These are phyloP conservation scores for Magallana nippona DNA, from an alignment of 2,888 invertebrate species.

Conservation along the genomic window DNA sequence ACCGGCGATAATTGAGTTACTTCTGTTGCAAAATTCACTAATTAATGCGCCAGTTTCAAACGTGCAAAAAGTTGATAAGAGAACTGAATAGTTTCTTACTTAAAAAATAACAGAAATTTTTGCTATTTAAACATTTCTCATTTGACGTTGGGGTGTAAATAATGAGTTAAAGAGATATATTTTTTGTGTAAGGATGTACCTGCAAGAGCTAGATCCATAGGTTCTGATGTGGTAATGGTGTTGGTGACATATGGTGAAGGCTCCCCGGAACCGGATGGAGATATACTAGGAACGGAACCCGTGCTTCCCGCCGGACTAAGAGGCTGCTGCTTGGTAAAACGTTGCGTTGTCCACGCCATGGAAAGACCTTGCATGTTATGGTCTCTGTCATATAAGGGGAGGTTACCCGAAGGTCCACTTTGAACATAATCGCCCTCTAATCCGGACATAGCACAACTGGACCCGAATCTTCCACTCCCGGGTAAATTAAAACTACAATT, in stretches of 20 bases:
- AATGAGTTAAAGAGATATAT: neutral
- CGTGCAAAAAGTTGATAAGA: slow-evolving; percentile 29
- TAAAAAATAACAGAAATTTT: slow-evolving; percentile 18
- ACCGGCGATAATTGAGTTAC: slow-evolving; percentile 32
- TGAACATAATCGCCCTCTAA: slow-evolving; percentile 63
- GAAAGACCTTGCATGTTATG: slow-evolving; percentile 54
- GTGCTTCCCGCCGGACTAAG: slow-evolving; percentile 76
- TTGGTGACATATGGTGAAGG: slow-evolving; percentile 67
- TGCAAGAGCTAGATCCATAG: slow-evolving; percentile 72
- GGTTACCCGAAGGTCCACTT: slow-evolving; percentile 58
- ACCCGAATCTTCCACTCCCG: slow-evolving; percentile 66
- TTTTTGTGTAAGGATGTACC: slow-evolving; percentile 57
- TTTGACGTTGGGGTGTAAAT: neutral
- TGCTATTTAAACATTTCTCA: slow-evolving; percentile 30
- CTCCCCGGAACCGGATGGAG: slow-evolving; percentile 71
- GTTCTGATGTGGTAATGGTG: slow-evolving; percentile 62
- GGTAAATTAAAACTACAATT: slow-evolving; percentile 71
- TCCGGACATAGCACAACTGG: slow-evolving; percentile 69
- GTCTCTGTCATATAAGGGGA: slow-evolving; percentile 67
- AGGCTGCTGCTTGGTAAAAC: slow-evolving; percentile 74
- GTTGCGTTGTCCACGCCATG: slow-evolving; percentile 59
- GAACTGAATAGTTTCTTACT: neutral
- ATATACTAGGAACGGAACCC: slow-evolving; percentile 76
- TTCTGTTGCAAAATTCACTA: slow-evolving; percentile 16
- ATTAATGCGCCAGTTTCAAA: slow-evolving; percentile 18